Evolutionary conservation across 2,888 invertebrate genomes (phyloP).

Genomic region (Agrochola circellaris): DNA sequence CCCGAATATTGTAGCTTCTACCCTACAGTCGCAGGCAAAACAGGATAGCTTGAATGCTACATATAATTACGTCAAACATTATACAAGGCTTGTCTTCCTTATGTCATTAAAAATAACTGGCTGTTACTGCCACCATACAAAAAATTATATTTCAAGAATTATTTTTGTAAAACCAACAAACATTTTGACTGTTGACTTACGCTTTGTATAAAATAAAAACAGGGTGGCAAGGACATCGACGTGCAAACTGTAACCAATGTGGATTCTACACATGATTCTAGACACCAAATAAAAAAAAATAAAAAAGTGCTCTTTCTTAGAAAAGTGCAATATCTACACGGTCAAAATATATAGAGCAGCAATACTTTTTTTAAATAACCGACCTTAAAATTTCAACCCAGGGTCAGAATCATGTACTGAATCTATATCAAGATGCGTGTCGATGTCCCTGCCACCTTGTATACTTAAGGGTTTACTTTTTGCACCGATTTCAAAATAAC

Average conservation of each 20-base stretch:
- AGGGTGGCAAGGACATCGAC: too few relatives aligned
- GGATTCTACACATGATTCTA: too few relatives aligned
- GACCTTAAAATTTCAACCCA: too few relatives aligned
- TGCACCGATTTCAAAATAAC: not conserved
- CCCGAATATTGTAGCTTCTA: not conserved
- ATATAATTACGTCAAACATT: conserved; percentile 13
- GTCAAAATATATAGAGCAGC: too few relatives aligned
- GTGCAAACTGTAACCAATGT: too few relatives aligned
- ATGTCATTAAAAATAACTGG: conserved; percentile 48
- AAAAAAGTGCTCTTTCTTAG: too few relatives aligned
- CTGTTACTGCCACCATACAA: not conserved
- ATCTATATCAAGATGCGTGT: too few relatives aligned
- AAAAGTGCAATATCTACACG: too few relatives aligned
- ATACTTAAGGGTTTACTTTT: not conserved
- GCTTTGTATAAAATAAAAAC: not conserved
- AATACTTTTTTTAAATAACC: too few relatives aligned
- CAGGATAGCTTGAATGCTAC: conserved; percentile 3
- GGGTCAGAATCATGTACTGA: too few relatives aligned
- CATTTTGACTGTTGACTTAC: not conserved
- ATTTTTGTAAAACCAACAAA: not conserved
- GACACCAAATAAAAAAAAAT: too few relatives aligned
- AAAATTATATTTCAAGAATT: not conserved
- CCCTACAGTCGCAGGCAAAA: not conserved
- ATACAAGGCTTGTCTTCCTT: not conserved
- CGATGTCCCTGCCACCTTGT: too few relatives aligned